Base-by-base conservation (phyloP, 2,888 invertebrate species). In the Drosophila mimica region DNA sequence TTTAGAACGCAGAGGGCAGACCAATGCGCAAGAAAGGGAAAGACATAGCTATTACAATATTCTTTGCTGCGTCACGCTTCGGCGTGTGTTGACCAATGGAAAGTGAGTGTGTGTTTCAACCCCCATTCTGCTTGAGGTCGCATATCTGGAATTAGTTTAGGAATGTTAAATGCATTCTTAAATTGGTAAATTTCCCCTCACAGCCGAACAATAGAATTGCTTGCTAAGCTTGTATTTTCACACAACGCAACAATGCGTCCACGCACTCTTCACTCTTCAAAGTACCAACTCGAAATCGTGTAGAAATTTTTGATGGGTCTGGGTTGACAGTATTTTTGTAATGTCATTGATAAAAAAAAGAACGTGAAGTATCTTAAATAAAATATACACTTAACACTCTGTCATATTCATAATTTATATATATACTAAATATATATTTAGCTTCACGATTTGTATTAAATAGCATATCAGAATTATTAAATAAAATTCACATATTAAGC, bases 191-290 rank as follows among this genome's bases (percentile, higher is more conserved):
- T 77, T 76, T 77, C 64, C 75, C 82, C 81, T 83, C 60, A 77
- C 81, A 75, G 78, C 72, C 70, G 53, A 78, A 82, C 83, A 90
- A 84, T 83, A 67, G 70, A 77, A 82, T 76, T 80, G 74, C 76
- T 76, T 80, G 77, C 82, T 90, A 81, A 91, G 81, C 81, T 82
- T 68, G 77, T 80, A 88, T 89, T 90, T 91, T 90, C 82, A 87
- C 85, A 88, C 83, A 91, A 82, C 77, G 74, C 74, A 81, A 85
- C 80, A 86, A 86, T 81, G 70, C 73, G 64, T 75, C 51, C 63
- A 69, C 66, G 70, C 70, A 67, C 65, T 76, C 70, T 74, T 72
- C 70, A 67, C 65, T 76, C 69, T 74, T 72, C 72, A 66, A 60
- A 83, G 75, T 75, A 74, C 75, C 76, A 74, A 68, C 79, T 81